These are phyloP conservation scores for Oryzias woworae DNA, from an alignment of 2,113 vertebrate genomes.

Conservation along the genomic window DNA sequence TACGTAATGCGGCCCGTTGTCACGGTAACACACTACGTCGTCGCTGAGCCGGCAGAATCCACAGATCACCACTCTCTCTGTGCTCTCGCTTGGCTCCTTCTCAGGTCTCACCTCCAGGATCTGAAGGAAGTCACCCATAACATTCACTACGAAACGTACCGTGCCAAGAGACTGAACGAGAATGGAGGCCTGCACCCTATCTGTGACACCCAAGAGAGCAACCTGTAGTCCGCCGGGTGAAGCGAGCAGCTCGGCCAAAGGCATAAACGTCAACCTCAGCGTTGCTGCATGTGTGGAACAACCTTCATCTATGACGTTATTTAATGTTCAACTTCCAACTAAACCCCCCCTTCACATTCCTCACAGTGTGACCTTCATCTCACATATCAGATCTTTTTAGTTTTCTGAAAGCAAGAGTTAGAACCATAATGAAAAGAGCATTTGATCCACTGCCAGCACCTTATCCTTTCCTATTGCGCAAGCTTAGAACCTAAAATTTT, in stretches of 20 bases:
- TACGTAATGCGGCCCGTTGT: too few species aligned
- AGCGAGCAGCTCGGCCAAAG: conserved; percentile 6
- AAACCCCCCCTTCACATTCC: background rate
- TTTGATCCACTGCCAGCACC: conserved; percentile 28
- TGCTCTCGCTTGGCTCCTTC: background rate
- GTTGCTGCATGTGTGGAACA: conserved; percentile 65
- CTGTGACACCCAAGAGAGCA: conserved; percentile 85
- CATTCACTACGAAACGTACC: conserved; percentile 97
- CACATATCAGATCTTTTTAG: conserved; percentile 11
- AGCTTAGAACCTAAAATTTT: conserved; percentile 22
- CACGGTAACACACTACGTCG: too few species aligned
- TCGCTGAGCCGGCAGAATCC: too few species aligned
- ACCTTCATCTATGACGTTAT: conserved; percentile 49
- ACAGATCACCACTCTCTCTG: background rate
- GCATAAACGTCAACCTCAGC: conserved; percentile 33
- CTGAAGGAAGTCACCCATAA: conserved; percentile 98
- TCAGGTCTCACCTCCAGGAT: conserved; percentile 95
- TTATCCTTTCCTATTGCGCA: background rate
- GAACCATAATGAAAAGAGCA: conserved; percentile 30
- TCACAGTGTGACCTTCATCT: background rate
- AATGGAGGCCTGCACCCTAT: conserved; percentile 93
- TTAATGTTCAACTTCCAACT: conserved; percentile 16
- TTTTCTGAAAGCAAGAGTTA: conserved; percentile 17
- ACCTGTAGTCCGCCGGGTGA: conserved; percentile 79
- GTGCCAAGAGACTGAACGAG: conserved; percentile 93